Percentiles rank a stretch among this genome's conserved stretches.
Evolutionary conservation across 2,888 invertebrate genomes (phyloP).

Genomic region (Nemotelus nigrinus): DNA sequence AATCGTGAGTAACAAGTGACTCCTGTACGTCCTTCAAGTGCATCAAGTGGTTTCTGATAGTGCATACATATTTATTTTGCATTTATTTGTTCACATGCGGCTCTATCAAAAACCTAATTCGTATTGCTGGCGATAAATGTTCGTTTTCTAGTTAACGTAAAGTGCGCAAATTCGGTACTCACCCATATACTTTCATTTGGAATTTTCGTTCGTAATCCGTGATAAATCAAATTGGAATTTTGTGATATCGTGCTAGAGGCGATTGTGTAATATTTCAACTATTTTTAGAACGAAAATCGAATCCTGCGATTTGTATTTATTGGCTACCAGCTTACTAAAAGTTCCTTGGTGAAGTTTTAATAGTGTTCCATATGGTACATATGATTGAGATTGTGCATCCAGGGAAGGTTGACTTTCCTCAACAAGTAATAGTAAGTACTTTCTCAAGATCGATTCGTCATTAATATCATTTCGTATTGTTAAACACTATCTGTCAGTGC

Average conservation of each 20-base stretch:
- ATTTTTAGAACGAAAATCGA: slow-evolving; percentile 2
- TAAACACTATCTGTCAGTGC: too few relatives aligned
- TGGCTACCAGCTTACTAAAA: slow-evolving; percentile 6
- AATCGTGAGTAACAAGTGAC: slow-evolving; percentile 45
- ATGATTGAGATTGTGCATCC: slow-evolving; percentile 82
- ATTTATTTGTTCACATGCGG: neutral
- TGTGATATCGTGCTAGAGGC: slow-evolving; percentile 22
- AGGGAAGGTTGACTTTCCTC: slow-evolving; percentile 80
- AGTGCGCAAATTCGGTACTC: slow-evolving; percentile 35
- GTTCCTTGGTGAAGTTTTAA: slow-evolving; percentile 22
- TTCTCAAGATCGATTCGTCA: neutral
- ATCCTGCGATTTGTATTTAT: neutral
- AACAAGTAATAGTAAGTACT: slow-evolving; percentile 79
- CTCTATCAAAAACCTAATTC: neutral
- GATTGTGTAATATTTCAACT: slow-evolving; percentile 27
- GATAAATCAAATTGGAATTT: slow-evolving; percentile 23
- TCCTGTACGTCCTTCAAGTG: slow-evolving; percentile 50
- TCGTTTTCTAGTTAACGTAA: neutral
- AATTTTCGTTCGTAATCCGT: slow-evolving; percentile 11
- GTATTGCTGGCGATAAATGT: neutral
- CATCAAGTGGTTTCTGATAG: slow-evolving; percentile 54
- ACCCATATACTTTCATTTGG: neutral
- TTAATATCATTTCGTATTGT: too few relatives aligned
- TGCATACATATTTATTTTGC: slow-evolving; percentile 24
- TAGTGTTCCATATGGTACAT: slow-evolving; percentile 79